Conservation (phyloP, 1,140 invertebrate species). For the Magallana gigas region DNA sequence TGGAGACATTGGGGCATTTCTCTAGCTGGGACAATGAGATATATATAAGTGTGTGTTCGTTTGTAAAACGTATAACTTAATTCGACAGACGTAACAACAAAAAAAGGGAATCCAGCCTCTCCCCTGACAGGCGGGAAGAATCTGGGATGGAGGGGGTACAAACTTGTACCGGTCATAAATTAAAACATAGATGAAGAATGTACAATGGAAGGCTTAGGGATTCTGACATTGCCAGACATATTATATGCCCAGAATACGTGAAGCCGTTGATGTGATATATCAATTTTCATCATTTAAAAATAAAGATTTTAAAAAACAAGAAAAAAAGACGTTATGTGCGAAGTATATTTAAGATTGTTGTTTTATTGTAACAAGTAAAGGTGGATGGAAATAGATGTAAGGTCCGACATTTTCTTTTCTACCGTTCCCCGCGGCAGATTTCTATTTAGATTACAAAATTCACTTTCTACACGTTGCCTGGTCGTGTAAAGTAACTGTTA, state of each 20-base stretch:
- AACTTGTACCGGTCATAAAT: neutral
- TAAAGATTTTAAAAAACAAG: no score
- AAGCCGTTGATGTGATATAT: no score
- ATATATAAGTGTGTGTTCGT: neutral
- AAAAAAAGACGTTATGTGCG: no score
- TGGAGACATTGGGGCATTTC: neutral
- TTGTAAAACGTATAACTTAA: conserved; percentile 15
- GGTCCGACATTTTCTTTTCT: no score
- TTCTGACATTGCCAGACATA: no score
- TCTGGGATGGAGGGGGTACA: neutral
- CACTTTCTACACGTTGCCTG: neutral
- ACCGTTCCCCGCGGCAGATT: neutral
- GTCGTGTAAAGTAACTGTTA: conserved; percentile 9
- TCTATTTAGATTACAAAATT: conserved; percentile 1
- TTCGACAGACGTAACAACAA: conserved; percentile 5
- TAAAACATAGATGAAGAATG: neutral
- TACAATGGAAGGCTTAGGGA: no score
- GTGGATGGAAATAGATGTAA: neutral
- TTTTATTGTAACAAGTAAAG: neutral
- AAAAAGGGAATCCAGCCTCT: neutral
- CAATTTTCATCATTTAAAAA: no score
- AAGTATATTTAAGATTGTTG: neutral
- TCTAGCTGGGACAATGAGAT: neutral
- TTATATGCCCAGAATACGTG: neutral
- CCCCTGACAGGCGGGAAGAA: neutral